phyloP scores from a whole-genome alignment of 2,888 invertebrate species.

The Cryptus armator region DNA sequence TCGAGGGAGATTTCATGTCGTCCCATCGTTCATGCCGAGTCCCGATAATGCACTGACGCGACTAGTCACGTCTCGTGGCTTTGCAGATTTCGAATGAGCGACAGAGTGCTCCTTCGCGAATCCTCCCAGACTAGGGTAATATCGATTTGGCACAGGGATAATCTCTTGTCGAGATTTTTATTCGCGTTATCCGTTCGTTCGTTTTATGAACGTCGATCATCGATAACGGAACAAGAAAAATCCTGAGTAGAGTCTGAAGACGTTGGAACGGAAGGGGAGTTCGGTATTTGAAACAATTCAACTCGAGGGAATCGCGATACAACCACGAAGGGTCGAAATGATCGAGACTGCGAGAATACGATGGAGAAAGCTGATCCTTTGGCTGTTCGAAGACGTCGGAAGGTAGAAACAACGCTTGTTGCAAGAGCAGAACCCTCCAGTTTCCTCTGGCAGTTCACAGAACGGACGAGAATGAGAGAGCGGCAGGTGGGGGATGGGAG shows the following conservation, averaged over 20 bases:
- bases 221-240: too few species aligned
- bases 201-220: neutral
- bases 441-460: constrained; percentile 3
- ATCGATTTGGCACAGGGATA: neutral
- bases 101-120: neutral
- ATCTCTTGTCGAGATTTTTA: neutral
- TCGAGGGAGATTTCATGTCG: constrained; percentile 9
- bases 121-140: neutral
- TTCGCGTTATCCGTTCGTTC: too few species aligned
- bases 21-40: neutral
- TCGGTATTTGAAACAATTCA: constrained; percentile 20
- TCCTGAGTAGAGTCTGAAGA: too few species aligned
- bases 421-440: constrained; percentile 5
- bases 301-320: neutral
- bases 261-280: too few species aligned
- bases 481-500: neutral
- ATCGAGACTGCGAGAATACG: neutral
- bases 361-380: constrained; percentile 9
- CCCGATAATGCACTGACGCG: neutral
- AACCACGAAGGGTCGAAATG: neutral
- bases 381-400: constrained; percentile 28
- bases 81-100: constrained; percentile 9
- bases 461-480: constrained; percentile 24
- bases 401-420: constrained; percentile 37
- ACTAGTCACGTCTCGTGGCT: constrained; percentile 24